Base-by-base conservation (phyloP, 1,140 invertebrate genomes). In the Melitaea cinxia region DNA sequence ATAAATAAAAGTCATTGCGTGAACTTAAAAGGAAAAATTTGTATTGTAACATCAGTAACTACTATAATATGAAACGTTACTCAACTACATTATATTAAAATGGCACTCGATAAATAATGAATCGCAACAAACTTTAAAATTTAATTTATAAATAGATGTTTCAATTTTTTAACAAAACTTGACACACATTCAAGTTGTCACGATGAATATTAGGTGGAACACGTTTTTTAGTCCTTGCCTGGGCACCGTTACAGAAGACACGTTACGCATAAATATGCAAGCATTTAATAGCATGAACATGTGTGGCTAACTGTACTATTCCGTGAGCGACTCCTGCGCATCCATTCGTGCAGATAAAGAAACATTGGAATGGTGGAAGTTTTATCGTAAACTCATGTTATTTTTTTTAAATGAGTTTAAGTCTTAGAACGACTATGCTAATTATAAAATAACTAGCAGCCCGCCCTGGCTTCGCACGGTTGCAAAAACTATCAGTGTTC, bases 221-320 rank as follows among this genome's bases (percentile, higher is more conserved):
- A 65, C 39, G 50, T 72, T 68, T 72, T 80, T 65, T 70, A 83
- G 74, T 85, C 82, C 85, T 84, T 82, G 65, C 71, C 63, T 59
- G 68, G 65, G 57, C 79, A 85, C 85, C 85, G 87, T 89, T 89
- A 89, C 50, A 69, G 64, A 56, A 84, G 78, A 83, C 85, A 84
- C 80, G 85, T 78, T 76, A 82, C 80, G 88, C 88, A 90, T 90
- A 86, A 88, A 83, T 88, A 88, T 90, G 83, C 85, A 86, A 75
- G 79, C 82, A 87, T 83, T 79, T 80, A 87, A 83, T 85, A 78
- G 77, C 82, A 85, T 78, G 78, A 83, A 82, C 80, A 83, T 83
- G 82, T 86, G 81, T 73, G 53, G 68, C 58, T 88, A 90, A 88
- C 85, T 85, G 84, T 88, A 84, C 75, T 70, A 70, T 80, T 66